A percentile compares a stretch with the other conserved stretches of the same genome.
Conservation (phyloP, 2,113 vertebrate species). For the Nannobrachium achirus region DNA sequence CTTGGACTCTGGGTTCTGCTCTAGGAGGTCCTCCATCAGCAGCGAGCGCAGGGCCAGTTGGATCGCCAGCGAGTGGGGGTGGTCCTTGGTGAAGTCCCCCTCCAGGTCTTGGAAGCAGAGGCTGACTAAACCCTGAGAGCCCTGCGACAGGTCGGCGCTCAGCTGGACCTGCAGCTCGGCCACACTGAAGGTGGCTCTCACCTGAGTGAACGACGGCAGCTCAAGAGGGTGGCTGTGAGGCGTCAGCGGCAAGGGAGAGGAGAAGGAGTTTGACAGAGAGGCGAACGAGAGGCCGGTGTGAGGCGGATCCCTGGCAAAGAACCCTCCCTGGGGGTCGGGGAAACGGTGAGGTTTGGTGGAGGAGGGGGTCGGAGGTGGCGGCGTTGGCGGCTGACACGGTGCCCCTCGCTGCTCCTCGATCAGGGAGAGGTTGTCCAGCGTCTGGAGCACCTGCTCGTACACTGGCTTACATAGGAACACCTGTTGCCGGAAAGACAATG, state of each 20-base stretch:
- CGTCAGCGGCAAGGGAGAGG: conserved; percentile 68
- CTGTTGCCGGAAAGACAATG: conserved; percentile 66
- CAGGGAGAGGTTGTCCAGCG: conserved; percentile 91
- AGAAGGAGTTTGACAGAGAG: conserved; percentile 62
- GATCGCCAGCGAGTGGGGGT: conserved; percentile 88
- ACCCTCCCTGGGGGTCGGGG: conserved; percentile 80
- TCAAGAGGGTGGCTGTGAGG: conserved; percentile 55
- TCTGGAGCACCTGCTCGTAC: conserved; percentile 96
- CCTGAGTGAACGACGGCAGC: conserved; percentile 86
- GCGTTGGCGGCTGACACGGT: conserved; percentile 73
- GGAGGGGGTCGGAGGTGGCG: conserved; percentile 82
- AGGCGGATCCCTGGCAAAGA: conserved; percentile 88
- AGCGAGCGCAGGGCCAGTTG: conserved; percentile 92
- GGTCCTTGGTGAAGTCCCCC: conserved; percentile 92
- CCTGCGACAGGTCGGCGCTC: conserved; percentile 90
- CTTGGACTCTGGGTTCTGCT: conserved; percentile 90
- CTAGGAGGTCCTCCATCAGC: conserved; percentile 96
- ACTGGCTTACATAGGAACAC: conserved; percentile 95
- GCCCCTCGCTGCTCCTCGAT: conserved; percentile 83
- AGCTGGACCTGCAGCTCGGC: conserved; percentile 93
- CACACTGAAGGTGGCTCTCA: conserved; percentile 89
- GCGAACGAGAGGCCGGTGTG: conserved; percentile 72
- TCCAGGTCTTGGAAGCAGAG: conserved; percentile 94
- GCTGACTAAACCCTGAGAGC: conserved; percentile 93
- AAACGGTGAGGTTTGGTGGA: conserved; percentile 78